These are phyloP conservation scores for Aptenodytes patagonicus DNA, from an alignment of 2,113 vertebrate genomes.

Conservation along the genomic window DNA sequence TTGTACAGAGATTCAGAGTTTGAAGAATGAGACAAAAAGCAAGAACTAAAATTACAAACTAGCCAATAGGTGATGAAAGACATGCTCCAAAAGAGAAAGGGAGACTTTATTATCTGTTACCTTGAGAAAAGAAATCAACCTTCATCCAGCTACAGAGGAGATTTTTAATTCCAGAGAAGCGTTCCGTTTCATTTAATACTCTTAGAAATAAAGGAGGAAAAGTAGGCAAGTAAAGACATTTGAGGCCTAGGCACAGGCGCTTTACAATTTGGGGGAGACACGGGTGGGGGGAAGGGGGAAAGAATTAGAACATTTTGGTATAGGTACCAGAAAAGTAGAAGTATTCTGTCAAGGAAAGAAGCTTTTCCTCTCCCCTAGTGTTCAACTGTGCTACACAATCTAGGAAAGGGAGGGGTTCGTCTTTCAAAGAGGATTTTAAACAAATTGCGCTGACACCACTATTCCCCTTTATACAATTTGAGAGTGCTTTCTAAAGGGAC, in stretches of 20 bases:
- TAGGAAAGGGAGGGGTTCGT: not conserved
- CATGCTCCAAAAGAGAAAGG: not conserved
- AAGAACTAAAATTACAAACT: not conserved
- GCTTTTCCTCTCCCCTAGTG: not conserved
- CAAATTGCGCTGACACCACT: not conserved
- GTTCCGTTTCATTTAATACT: not conserved
- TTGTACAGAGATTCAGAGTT: not conserved
- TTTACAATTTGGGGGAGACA: not conserved
- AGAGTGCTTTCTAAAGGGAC: not conserved
- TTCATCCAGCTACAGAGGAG: not conserved
- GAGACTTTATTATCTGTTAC: not conserved
- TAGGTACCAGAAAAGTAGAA: not conserved
- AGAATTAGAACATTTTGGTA: not conserved
- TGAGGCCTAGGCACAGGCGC: not conserved
- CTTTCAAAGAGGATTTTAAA: not conserved
- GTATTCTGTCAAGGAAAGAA: not conserved
- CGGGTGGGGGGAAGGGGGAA: accelerated
- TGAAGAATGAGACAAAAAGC: not conserved
- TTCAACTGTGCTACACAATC: not conserved
- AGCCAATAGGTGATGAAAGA: not conserved
- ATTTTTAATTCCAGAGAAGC: not conserved
- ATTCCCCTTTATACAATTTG: not conserved
- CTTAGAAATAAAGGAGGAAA: not conserved
- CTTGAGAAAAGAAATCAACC: not conserved
- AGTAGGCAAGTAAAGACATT: not conserved